These are phyloP conservation scores for Micrasema minimum DNA, from an alignment of 1,140 invertebrate species.

Conservation along the genomic window DNA sequence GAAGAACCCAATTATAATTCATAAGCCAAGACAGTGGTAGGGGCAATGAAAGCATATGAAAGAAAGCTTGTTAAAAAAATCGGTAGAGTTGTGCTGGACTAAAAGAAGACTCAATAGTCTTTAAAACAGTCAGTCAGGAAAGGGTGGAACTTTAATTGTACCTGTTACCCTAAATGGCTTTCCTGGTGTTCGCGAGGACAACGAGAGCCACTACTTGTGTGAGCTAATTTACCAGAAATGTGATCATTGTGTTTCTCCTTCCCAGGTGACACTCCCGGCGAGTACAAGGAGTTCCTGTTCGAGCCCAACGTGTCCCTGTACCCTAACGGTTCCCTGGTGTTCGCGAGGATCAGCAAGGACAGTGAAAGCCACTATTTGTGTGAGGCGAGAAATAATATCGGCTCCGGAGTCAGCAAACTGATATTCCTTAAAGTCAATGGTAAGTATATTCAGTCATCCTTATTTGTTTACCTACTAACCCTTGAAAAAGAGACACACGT, in stretches of 20 bases:
- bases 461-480: too few relatives aligned
- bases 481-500: too few relatives aligned
- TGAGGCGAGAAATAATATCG: slow-evolving; percentile 91
- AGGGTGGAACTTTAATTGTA: too few relatives aligned
- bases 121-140: too few relatives aligned
- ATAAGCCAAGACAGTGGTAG: too few relatives aligned
- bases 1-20: too few relatives aligned
- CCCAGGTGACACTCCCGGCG: slow-evolving; percentile 78
- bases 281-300: slow-evolving; percentile 86
- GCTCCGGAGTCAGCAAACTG: slow-evolving; percentile 87
- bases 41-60: too few relatives aligned
- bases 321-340: slow-evolving; percentile 83
- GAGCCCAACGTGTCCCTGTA: slow-evolving; percentile 80
- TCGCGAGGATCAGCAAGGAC: slow-evolving; percentile 82
- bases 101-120: too few relatives aligned
- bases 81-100: too few relatives aligned
- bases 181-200: slow-evolving; percentile 83
- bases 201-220: slow-evolving; percentile 91
- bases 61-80: too few relatives aligned
- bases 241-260: neutral
- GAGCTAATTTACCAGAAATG: slow-evolving; percentile 70
- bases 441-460: too few relatives aligned
- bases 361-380: slow-evolving; percentile 92
- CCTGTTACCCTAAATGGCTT: too few relatives aligned
- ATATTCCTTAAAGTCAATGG: slow-evolving; percentile 89